Evolutionary conservation across 1,140 invertebrate species (phyloP).

Genomic region (Procambarus clarkii): DNA sequence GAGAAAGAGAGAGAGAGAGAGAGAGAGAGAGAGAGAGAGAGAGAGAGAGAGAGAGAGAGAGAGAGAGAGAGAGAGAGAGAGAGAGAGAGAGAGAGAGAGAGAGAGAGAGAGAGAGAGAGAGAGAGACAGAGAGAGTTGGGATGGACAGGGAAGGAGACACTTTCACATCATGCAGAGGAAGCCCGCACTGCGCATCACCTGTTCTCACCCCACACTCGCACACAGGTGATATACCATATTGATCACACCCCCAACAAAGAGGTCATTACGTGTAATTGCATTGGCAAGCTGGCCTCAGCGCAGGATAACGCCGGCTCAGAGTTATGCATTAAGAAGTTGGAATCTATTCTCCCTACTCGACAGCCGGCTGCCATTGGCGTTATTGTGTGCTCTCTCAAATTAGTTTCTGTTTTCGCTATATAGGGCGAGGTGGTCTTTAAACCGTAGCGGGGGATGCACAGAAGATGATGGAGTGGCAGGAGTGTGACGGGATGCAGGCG

Average conservation of each 20-base stretch:
- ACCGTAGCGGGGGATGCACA: not conserved
- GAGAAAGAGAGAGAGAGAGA: too few relatives aligned
- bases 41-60: too few relatives aligned
- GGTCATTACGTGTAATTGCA: not conserved
- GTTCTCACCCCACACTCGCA: not conserved
- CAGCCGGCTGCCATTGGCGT: not conserved
- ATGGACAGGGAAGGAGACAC: not conserved
- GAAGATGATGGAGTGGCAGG: not conserved
- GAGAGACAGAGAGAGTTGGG: not conserved
- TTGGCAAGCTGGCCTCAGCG: not conserved
- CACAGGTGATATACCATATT: not conserved
- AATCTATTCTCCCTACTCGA: not conserved
- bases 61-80: too few relatives aligned
- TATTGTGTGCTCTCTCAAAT: not conserved
- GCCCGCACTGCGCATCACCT: too few relatives aligned
- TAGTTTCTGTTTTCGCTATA: not conserved
- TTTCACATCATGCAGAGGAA: too few relatives aligned
- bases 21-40: too few relatives aligned
- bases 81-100: not conserved
- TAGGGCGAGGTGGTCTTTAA: not conserved
- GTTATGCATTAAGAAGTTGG: not conserved
- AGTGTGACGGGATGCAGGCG: not conserved
- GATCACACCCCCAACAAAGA: not conserved
- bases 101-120: conserved; percentile 4
- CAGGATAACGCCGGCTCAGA: not conserved